Evolutionary conservation across 2,797 vertebrate genomes (phyloP).

Genomic region (Catostomus latipinnis): DNA sequence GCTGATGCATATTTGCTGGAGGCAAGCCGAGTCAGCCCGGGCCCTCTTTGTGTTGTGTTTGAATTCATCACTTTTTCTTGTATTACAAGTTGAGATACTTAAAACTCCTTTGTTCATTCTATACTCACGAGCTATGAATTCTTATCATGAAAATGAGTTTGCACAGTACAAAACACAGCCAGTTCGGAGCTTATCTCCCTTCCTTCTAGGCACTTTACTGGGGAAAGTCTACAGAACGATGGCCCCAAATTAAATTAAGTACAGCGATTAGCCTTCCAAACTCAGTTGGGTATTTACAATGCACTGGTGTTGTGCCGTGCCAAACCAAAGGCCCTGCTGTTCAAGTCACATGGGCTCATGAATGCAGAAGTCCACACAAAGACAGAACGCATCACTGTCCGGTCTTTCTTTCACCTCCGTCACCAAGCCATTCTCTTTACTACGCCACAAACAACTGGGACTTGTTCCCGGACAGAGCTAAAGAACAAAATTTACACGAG

Average conservation of each 20-base stretch:
- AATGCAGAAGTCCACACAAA: slow-evolving; percentile 55
- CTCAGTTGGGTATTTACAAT: slow-evolving; percentile 50
- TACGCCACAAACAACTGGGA: slow-evolving; percentile 24
- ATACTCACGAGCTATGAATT: neutral
- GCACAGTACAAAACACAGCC: neutral
- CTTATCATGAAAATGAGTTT: neutral
- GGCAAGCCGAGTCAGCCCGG: neutral
- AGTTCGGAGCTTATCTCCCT: neutral
- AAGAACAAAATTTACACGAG: slow-evolving; percentile 65
- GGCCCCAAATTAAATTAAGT: slow-evolving; percentile 52
- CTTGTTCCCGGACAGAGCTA: slow-evolving; percentile 50
- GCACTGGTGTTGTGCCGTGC: slow-evolving; percentile 32
- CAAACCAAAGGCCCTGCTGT: slow-evolving; percentile 54
- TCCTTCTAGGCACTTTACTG: neutral
- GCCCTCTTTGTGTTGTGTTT: slow-evolving; percentile 6
- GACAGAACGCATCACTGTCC: slow-evolving; percentile 50
- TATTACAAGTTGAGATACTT: neutral
- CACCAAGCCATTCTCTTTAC: slow-evolving; percentile 34
- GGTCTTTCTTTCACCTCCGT: slow-evolving; percentile 48
- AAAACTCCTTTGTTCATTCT: neutral
- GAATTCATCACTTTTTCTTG: neutral
- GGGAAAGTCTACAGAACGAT: slow-evolving; percentile 41
- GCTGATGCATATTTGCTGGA: slow-evolving; percentile 35
- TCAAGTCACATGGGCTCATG: slow-evolving; percentile 55
- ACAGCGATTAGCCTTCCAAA: slow-evolving; percentile 42